Evolutionary conservation across 1,140 invertebrate species (phyloP).

Genomic region (Littorina saxatilis): DNA sequence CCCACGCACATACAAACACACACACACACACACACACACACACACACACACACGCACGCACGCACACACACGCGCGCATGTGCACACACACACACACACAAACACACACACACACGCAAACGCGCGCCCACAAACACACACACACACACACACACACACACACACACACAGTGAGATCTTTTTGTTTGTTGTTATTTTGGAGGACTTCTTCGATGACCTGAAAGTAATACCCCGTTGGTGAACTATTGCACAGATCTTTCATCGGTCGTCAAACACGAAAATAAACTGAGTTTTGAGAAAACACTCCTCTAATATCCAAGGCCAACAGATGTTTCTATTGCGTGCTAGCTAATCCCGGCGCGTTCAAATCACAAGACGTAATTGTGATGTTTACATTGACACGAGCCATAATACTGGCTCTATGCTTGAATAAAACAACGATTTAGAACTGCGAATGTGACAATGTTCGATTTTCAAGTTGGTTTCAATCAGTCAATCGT

Average conservation of each 20-base stretch:
- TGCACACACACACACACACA: background rate
- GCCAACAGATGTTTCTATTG: no score
- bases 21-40: conserved; percentile 24
- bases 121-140: conserved; percentile 21
- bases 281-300: background rate
- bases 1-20: conserved; percentile 5
- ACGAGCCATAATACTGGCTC: no score
- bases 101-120: conserved; percentile 29
- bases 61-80: background rate
- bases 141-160: conserved; percentile 6
- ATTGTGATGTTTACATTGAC: no score
- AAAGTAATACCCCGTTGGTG: background rate
- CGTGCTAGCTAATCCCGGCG: no score
- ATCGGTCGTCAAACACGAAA: background rate
- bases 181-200: no score
- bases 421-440: no score
- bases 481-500: no score
- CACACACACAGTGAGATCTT: background rate
- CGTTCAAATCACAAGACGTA: no score
- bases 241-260: background rate
- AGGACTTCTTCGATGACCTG: background rate
- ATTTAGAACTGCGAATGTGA: no score
- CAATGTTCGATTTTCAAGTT: no score
- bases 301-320: no score
- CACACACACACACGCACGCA: conserved; percentile 34